Conservation (phyloP, 2,888 invertebrate species). For the Phymatocera aterrima region DNA sequence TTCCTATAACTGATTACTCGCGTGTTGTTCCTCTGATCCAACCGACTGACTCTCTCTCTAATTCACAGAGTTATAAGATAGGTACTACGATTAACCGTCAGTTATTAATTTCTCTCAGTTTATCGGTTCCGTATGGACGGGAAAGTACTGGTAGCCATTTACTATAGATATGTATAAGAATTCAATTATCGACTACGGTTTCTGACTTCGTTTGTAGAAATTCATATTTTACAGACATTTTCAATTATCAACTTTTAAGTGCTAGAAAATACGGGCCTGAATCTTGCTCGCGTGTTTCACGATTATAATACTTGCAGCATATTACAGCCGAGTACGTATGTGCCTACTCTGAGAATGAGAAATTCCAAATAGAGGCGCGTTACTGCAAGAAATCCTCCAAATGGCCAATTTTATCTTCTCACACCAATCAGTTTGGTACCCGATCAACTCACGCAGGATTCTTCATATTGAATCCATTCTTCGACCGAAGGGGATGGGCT, state of each 20-base stretch:
- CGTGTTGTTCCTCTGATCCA: neutral
- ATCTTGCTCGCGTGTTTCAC: conserved; percentile 5
- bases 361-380: neutral
- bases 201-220: neutral
- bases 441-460: neutral
- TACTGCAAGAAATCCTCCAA: neutral
- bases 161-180: conserved; percentile 3
- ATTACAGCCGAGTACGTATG: neutral
- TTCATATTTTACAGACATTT: neutral
- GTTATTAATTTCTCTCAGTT: neutral
- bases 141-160: conserved; percentile 10
- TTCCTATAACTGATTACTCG: conserved; percentile 15
- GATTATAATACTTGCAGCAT: neutral
- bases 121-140: no score
- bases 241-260: neutral
- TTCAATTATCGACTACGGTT: conserved; percentile 16
- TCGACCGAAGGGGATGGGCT: neutral
- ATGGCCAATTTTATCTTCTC: conserved; percentile 5
- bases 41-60: neutral
- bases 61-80: neutral
- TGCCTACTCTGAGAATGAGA: neutral
- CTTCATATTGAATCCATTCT: conserved; percentile 4
- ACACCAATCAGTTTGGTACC: neutral
- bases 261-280: neutral
- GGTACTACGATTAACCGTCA: neutral